Evolutionary conservation across 1,140 invertebrate genomes (phyloP).

Genomic region (Microplitis mediator): DNA sequence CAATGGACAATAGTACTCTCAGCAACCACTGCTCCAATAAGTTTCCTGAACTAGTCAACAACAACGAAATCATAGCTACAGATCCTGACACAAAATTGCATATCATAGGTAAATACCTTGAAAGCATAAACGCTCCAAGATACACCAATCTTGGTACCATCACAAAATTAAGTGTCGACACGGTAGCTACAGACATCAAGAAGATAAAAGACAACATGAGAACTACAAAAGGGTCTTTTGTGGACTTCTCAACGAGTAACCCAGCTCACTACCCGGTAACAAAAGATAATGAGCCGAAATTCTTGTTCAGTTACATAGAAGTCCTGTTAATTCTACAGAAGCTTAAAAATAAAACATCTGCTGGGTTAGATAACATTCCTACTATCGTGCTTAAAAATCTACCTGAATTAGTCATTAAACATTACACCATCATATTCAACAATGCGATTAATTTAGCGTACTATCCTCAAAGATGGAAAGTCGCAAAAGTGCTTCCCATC

Average conservation of each 20-base stretch:
- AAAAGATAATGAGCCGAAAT: too few species aligned
- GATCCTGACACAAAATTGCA: background rate
- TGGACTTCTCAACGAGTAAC: too few species aligned
- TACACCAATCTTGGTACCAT: background rate
- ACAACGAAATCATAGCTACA: background rate
- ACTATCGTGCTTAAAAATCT: background rate
- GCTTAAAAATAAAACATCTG: constrained; percentile 18
- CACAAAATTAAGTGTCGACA: background rate
- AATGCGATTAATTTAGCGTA: background rate
- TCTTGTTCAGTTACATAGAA: too few species aligned
- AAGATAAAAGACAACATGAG: too few species aligned
- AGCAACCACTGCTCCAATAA: too few species aligned
- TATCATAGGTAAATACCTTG: background rate
- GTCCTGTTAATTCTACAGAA: background rate
- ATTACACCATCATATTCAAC: background rate
- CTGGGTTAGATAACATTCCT: background rate
- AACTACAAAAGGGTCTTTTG: too few species aligned
- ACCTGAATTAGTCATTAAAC: background rate
- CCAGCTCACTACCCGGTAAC: too few species aligned
- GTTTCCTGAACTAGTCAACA: background rate
- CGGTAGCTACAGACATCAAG: background rate
- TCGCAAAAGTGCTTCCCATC: too few species aligned
- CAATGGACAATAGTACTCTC: too few species aligned
- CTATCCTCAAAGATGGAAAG: background rate
- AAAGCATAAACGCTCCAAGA: background rate